phyloP scores from a whole-genome alignment of 2,113 vertebrate species.

The Otocyon megalotis region DNA sequence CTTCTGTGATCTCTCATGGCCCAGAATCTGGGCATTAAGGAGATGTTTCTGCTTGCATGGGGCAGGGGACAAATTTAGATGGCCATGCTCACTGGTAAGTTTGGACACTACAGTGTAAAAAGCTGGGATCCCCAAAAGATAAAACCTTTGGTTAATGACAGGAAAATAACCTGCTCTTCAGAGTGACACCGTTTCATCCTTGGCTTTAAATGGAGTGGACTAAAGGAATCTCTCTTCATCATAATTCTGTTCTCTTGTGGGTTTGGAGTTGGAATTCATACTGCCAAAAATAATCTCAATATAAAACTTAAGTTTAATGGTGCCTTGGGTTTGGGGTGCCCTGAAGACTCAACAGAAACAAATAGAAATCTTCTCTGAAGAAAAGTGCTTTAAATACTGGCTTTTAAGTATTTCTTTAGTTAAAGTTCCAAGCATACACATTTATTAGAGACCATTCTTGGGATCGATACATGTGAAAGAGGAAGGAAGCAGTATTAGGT shows the following conservation, averaged over 20 bases:
- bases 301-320: not conserved
- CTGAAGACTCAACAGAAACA: not conserved
- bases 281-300: not conserved
- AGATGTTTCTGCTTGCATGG: not conserved
- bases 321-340: not conserved
- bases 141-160: not conserved
- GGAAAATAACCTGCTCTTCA: conserved; percentile 33
- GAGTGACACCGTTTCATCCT: not conserved
- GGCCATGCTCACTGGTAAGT: not conserved
- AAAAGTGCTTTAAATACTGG: not conserved
- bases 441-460: not conserved
- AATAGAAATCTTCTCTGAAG: conserved; percentile 27
- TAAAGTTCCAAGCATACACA: not conserved
- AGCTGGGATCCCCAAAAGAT: not conserved
- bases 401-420: not conserved
- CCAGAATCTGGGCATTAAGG: not conserved
- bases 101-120: not conserved
- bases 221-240: not conserved
- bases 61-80: not conserved
- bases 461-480: not conserved
- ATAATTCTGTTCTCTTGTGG: not conserved
- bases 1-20: not conserved
- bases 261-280: conserved; percentile 1
- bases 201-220: not conserved
- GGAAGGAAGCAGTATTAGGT: not conserved